Base-by-base conservation (phyloP, 1,140 invertebrate genomes). In the Trichogramma pretiosum region DNA sequence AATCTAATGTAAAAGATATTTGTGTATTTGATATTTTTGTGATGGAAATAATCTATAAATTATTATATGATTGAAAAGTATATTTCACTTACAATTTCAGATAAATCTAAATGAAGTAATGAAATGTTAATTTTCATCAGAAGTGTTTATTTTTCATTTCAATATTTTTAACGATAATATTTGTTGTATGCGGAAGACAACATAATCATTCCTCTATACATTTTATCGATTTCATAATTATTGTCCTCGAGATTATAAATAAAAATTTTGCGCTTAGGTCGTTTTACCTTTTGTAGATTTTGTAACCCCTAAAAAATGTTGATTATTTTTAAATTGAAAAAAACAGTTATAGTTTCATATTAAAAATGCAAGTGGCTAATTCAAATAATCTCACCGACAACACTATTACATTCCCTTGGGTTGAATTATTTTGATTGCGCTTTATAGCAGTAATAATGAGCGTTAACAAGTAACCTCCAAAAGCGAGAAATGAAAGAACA, bases 401-500 rank as follows among this genome's bases (percentile, higher is more conserved):
- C 26, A 69, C 53, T 14, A 72, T 62, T 3, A 72, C 55, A 44
- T 63, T 70, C 16, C 54, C 53, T 1, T 38, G 38, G 11, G 44
- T 19, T 3, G 43, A n/a, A 8, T 24, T 37, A 3, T 35, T 46
- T 1, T 54, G 14, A 55, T 74, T 73, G 65, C 66, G 72, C 56
- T 77, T 82, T 7, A 86, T 75, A 0, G 82, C 80, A 49, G 80
- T 78, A 3, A 85, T 79, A 28, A 87, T 79, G 1, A 88, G 65
- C 56, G 82, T 83, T 0, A 88, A 59, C 10, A 88, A 63, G 61
- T 87, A 87, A 7, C 84, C 85, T 9, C 84, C 85, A 54, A 87
- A 87, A 0, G 84, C 84, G 3, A 87, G 60, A 62, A 88, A 87
- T 0, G 85, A 80, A 13, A 87, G 62, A 0, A 83, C 77, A 0